Evolutionary conservation across 1,140 invertebrate species (phyloP).

Genomic region (Popillia japonica): DNA sequence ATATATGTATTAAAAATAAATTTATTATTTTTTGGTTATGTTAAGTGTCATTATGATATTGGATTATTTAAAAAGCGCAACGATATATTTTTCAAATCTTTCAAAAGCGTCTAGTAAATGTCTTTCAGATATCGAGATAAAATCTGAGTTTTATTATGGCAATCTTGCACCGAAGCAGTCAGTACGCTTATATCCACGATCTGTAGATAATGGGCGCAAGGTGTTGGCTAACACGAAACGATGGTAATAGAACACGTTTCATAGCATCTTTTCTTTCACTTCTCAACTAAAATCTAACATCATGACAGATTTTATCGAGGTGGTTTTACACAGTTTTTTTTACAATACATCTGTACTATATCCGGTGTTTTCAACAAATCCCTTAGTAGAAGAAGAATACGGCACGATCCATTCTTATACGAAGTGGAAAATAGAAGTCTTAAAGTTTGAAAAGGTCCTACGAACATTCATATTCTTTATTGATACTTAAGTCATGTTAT

Average conservation of each 20-base stretch:
- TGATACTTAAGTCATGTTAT: background rate
- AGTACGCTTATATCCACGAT: constrained; percentile 36
- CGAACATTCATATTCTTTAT: too few relatives aligned
- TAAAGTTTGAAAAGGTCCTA: too few relatives aligned
- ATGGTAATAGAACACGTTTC: constrained; percentile 49
- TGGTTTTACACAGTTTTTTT: constrained; percentile 10
- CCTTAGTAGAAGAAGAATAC: too few relatives aligned
- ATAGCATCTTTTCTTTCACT: constrained; percentile 29
- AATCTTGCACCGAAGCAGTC: background rate
- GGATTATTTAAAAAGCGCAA: background rate
- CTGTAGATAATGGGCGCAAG: constrained; percentile 44
- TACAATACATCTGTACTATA: background rate
- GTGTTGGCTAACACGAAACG: constrained; percentile 41
- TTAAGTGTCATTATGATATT: background rate
- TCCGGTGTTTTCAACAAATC: background rate
- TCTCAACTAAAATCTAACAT: constrained; percentile 23
- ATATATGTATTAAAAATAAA: too few relatives aligned
- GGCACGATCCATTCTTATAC: too few relatives aligned
- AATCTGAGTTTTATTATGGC: background rate
- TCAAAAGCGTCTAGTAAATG: background rate
- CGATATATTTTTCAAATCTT: background rate
- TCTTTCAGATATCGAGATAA: background rate
- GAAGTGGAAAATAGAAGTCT: too few relatives aligned
- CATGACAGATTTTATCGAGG: constrained; percentile 25
- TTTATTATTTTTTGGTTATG: background rate